A percentile compares a stretch with the other conserved stretches of the same genome.
Conservation (phyloP, 2,888 invertebrate genomes). For the Tenthredo notha region DNA sequence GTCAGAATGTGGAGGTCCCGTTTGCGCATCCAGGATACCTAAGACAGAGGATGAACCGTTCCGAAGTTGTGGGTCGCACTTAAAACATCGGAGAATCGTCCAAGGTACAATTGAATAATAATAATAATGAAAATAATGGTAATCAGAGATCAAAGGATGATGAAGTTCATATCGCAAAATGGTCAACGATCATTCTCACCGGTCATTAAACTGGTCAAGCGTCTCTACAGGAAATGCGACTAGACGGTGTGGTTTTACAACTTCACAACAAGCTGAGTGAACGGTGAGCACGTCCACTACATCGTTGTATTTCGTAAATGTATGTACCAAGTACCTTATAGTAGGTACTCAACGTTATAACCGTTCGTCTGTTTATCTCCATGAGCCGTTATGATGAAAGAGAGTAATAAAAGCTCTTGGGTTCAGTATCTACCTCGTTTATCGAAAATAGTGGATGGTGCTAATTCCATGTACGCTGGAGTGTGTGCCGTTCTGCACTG, state of each 20-base stretch:
- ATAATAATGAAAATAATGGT: neutral
- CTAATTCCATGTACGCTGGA: neutral
- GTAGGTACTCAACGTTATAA: slow-evolving; percentile 21
- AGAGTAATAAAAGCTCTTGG: slow-evolving; percentile 9
- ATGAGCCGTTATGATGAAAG: neutral
- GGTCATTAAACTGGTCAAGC: neutral
- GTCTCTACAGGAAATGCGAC: neutral
- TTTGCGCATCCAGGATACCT: slow-evolving; percentile 86
- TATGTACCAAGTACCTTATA: neutral
- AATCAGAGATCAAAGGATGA: neutral
- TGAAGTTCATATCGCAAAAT: neutral
- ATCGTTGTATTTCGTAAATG: neutral
- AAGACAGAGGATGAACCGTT: slow-evolving; percentile 66
- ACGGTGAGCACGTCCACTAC: neutral
- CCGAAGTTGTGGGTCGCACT: neutral
- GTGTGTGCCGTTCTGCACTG: neutral
- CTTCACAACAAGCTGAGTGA: slow-evolving; percentile 20
- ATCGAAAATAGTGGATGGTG: slow-evolving; percentile 35
- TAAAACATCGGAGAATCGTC: slow-evolving; percentile 7
- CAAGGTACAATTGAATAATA: neutral
- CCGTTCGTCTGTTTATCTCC: slow-evolving; percentile 7
- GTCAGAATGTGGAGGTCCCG: slow-evolving; percentile 83
- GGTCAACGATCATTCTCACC: neutral
- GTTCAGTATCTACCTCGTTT: neutral
- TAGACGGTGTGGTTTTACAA: neutral